Evolutionary conservation across 1,140 invertebrate species (phyloP).

Genomic region (Dryas iulia): DNA sequence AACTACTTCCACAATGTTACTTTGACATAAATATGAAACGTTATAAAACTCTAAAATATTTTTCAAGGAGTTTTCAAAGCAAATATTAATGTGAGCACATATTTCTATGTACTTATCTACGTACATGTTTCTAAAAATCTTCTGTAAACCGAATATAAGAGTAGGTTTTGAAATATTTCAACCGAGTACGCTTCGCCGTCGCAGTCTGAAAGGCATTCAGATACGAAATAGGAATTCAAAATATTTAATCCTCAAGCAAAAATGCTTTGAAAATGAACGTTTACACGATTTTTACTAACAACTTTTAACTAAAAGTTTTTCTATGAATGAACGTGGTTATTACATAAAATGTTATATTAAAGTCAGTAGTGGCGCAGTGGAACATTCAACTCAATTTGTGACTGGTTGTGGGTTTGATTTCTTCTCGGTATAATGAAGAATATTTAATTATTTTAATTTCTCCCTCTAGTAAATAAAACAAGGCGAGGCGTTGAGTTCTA

Average conservation of each 20-base stretch:
- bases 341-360: background rate
- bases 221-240: background rate
- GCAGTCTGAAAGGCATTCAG: background rate
- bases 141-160: too few species aligned
- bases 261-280: background rate
- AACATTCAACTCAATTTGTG: too few species aligned
- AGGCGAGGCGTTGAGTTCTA: too few species aligned
- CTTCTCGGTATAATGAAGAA: too few species aligned
- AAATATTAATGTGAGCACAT: background rate
- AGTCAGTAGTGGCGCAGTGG: background rate
- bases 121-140: background rate
- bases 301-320: background rate
- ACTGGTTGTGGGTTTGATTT: too few species aligned
- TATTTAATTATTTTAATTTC: too few species aligned
- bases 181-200: background rate
- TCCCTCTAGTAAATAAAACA: too few species aligned
- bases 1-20: background rate
- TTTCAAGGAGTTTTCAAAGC: background rate
- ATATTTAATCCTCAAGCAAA: background rate
- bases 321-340: too few species aligned
- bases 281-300: background rate
- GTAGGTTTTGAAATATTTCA: background rate
- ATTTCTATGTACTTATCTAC: fast-evolving
- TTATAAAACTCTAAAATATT: background rate
- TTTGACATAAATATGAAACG: background rate